Conservation (phyloP, 2,797 vertebrate species). For the Potorous gilbertii region DNA sequence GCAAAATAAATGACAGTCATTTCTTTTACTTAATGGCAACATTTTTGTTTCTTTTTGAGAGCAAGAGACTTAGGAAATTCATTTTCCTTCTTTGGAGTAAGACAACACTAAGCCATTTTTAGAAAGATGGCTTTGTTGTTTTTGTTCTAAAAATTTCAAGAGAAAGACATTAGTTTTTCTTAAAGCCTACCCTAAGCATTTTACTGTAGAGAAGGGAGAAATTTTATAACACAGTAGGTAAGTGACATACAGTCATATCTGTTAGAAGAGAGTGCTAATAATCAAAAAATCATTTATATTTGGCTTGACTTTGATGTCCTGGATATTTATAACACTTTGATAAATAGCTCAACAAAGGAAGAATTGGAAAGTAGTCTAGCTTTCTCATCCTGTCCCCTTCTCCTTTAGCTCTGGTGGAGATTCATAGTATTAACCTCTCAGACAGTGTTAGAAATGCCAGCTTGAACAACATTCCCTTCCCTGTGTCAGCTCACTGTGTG, state of each 20-base stretch:
- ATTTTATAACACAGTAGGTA: background rate
- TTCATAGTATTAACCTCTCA: background rate
- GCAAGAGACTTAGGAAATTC: background rate
- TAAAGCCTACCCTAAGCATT: background rate
- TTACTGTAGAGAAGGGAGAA: background rate
- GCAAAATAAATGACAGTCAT: background rate
- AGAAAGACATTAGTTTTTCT: background rate
- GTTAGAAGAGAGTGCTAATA: background rate
- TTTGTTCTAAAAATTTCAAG: background rate
- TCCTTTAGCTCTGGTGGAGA: background rate
- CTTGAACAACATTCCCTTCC: background rate
- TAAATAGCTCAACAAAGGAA: background rate
- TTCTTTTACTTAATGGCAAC: background rate
- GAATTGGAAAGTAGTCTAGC: background rate
- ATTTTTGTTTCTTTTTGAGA: background rate
- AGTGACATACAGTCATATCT: background rate
- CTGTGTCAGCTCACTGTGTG: background rate
- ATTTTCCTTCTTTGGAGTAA: background rate
- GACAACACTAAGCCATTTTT: background rate
- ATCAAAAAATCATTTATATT: background rate
- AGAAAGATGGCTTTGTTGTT: background rate
- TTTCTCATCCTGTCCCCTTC: background rate
- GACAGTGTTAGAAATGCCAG: background rate
- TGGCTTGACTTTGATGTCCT: background rate
- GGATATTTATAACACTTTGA: background rate